Evolutionary conservation across 2,797 vertebrate species (phyloP), one percentile per base, ranked within the genome.

Genomic region (Pangasius sanitwongsei): DNA sequence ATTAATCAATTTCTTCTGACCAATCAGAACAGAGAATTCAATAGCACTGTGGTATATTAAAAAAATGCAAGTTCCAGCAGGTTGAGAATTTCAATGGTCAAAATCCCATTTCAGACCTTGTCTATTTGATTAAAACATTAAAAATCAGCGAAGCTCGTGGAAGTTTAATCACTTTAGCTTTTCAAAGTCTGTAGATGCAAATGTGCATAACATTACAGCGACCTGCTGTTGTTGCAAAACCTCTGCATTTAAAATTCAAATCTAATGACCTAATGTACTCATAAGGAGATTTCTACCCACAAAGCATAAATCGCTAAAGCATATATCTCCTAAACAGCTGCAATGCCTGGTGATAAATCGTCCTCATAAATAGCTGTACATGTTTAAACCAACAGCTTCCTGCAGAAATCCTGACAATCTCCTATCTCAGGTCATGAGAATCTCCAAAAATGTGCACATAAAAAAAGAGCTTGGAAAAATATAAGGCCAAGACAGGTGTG

Each of bases 211-310:
- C 6, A 48, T 83, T 44, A 28, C 13, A 23, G 13, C 8, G 13
- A 78, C 7, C 53, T 59, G 78, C 53, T 25, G 55, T 82, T 82
- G 78, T 59, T 82, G 78, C 81, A n/a, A 83, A 83, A 83, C 80
- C 20, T 8, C 25, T 44, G 37, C 81, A 83, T 83, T 83, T 61
- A 63, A n/a, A 83, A 83, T 83, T 63, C 23, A n/a, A 83, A 65
- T 63, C 59, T 48, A 83, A 75, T 84, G n/a, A 23, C 44, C 41
- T 88, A 83, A 88, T 83, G 55, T 61, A 59, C 55, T 75, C 70
- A 74, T 74, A 77, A 65, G 61, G 6, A 75, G 57, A 65, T 48
- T 83, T 63, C 81, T 28, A 44, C 59, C 13, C 13, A 44, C 57
- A 83, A 83, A 61, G 23, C 81, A 83, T 44, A 63, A 83, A 61